A percentile compares a stretch with the other conserved stretches of the same genome.
Evolutionary conservation across 1,140 invertebrate genomes (phyloP).

Genomic region (Trichoplusia ni): DNA sequence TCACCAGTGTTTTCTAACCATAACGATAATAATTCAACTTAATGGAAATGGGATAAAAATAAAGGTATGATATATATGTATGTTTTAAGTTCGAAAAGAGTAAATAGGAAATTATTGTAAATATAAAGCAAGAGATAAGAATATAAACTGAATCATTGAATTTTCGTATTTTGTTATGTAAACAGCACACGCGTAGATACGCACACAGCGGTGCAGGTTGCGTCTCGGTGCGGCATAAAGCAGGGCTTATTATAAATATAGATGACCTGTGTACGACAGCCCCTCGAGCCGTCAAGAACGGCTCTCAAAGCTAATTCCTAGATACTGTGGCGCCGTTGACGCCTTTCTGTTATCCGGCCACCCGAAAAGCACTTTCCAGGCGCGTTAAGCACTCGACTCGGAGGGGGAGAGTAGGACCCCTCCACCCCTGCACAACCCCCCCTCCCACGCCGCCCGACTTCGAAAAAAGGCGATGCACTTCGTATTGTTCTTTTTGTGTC

Average conservation of each 20-base stretch:
- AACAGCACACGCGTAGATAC: too few species aligned
- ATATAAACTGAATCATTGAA: too few species aligned
- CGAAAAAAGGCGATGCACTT: conserved; percentile 79
- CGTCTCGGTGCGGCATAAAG: neutral
- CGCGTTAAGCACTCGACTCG: conserved; percentile 65
- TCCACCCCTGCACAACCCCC: conserved; percentile 34
- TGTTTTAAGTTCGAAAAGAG: too few species aligned
- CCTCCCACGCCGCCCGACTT: conserved; percentile 57
- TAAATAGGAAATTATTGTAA: too few species aligned
- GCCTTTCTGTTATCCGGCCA: conserved; percentile 64
- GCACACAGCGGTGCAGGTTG: neutral
- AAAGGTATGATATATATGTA: too few species aligned
- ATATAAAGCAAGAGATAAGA: too few species aligned
- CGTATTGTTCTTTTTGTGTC: conserved; percentile 80
- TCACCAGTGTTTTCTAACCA: too few species aligned
- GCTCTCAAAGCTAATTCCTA: conserved; percentile 64
- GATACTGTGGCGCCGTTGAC: conserved; percentile 53
- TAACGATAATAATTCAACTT: too few species aligned
- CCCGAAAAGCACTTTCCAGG: conserved; percentile 67
- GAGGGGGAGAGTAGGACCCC: conserved; percentile 41
- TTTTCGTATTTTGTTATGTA: too few species aligned
- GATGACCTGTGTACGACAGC: conserved; percentile 22
- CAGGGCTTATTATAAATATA: conserved; percentile 10
- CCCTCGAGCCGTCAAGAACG: conserved; percentile 18
- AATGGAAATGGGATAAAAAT: too few species aligned